A percentile compares a stretch with the other conserved stretches of the same genome.
phyloP scores from a whole-genome alignment of 2,888 invertebrate genomes.

The Argyresthia goedartella region DNA sequence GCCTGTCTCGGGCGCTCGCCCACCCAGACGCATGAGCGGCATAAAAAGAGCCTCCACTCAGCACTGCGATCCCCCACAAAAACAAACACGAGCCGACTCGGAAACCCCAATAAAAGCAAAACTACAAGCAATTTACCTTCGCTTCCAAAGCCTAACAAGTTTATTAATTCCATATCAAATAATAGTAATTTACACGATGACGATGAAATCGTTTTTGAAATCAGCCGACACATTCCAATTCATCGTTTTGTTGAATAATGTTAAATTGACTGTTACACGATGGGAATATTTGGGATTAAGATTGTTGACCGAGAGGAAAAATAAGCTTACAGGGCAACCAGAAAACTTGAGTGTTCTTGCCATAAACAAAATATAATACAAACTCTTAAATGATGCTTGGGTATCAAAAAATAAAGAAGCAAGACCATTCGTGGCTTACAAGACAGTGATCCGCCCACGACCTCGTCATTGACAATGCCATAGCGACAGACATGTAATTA shows the following conservation, averaged over 20 bases:
- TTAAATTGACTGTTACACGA: slow-evolving; percentile 2
- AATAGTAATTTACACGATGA: slow-evolving; percentile 66
- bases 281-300: slow-evolving; percentile 2
- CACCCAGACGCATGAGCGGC: slow-evolving; percentile 55
- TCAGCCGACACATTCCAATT: slow-evolving; percentile 54
- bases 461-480: slow-evolving; percentile 32
- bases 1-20: slow-evolving; percentile 55
- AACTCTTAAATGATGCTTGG: neutral
- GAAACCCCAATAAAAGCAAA: slow-evolving; percentile 64
- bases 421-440: neutral
- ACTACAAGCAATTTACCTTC: slow-evolving; percentile 57
- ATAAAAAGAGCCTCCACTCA: slow-evolving; percentile 38
- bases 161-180: slow-evolving; percentile 68
- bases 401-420: neutral
- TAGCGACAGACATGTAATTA: slow-evolving; percentile 30
- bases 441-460: slow-evolving; percentile 36
- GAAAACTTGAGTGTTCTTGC: too few relatives aligned
- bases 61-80: slow-evolving; percentile 38
- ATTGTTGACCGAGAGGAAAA: neutral
- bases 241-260: slow-evolving; percentile 47
- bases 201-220: slow-evolving; percentile 53
- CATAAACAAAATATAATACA: neutral
- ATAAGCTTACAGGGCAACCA: too few relatives aligned
- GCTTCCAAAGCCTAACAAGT: slow-evolving; percentile 67
- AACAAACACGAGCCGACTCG: slow-evolving; percentile 63